Conservation (phyloP, 2,113 vertebrate species). For the Oenanthe oenanthe region DNA sequence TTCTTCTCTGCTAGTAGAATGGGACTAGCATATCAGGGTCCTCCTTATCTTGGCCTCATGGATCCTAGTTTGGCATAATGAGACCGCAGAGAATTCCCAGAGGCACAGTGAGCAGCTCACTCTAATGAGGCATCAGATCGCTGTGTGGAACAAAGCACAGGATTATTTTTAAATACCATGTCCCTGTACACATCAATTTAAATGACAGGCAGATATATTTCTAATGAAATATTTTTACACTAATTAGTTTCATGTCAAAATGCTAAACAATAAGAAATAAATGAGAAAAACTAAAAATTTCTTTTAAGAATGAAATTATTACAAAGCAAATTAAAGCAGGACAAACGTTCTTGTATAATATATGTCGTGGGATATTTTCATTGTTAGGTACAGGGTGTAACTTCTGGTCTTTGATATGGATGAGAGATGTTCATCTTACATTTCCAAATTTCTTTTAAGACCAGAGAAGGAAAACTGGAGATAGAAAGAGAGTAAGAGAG, state of each 20-base stretch:
- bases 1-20: background rate
- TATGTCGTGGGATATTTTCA: background rate
- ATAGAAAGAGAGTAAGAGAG: background rate
- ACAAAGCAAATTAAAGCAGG: background rate
- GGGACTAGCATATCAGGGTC: background rate
- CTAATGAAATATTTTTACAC: background rate
- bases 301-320: background rate
- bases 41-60: background rate
- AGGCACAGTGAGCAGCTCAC: background rate
- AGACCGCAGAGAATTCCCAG: background rate
- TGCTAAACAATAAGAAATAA: background rate
- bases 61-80: background rate
- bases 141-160: background rate
- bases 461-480: background rate
- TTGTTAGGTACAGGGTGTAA: background rate
- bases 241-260: background rate
- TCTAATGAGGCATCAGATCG: background rate
- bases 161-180: background rate
- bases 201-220: background rate
- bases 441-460: background rate
- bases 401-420: background rate
- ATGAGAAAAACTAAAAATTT: background rate
- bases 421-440: background rate
- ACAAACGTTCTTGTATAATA: background rate
- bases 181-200: background rate